phyloP scores from a whole-genome alignment of 1,140 invertebrate genomes.

The Trinorchestia longiramus region DNA sequence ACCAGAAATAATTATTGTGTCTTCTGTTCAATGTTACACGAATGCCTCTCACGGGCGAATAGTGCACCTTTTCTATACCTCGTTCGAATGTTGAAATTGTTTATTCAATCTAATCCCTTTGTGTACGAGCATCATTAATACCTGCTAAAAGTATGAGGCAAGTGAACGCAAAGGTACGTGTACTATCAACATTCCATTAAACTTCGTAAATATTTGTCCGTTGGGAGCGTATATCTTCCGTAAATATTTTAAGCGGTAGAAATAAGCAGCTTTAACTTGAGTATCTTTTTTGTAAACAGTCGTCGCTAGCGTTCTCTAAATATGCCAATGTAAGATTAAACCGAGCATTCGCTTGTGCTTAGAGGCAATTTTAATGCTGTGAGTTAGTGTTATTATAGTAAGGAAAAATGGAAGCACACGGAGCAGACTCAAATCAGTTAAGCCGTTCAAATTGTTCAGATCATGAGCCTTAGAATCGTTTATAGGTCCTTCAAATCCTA shows the following conservation, averaged over 20 bases:
- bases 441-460: background rate
- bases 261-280: background rate
- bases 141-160: too few relatives aligned
- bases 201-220: too few relatives aligned
- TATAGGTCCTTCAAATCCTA: background rate
- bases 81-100: too few relatives aligned
- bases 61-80: too few relatives aligned
- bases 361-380: background rate
- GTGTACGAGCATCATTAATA: too few relatives aligned
- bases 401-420: background rate
- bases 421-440: background rate
- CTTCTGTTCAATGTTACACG: too few relatives aligned
- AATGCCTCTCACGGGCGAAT: too few relatives aligned
- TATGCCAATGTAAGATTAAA: background rate
- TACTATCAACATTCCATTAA: too few relatives aligned
- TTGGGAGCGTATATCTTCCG: too few relatives aligned
- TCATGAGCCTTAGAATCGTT: background rate
- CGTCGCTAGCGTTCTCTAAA: background rate
- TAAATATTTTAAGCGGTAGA: background rate
- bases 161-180: too few relatives aligned
- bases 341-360: background rate
- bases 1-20: too few relatives aligned
- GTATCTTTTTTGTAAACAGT: background rate
- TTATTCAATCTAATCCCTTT: too few relatives aligned
- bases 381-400: background rate